Evolutionary conservation across 2,113 vertebrate genomes (phyloP).

Genomic region (Callorhinus ursinus): DNA sequence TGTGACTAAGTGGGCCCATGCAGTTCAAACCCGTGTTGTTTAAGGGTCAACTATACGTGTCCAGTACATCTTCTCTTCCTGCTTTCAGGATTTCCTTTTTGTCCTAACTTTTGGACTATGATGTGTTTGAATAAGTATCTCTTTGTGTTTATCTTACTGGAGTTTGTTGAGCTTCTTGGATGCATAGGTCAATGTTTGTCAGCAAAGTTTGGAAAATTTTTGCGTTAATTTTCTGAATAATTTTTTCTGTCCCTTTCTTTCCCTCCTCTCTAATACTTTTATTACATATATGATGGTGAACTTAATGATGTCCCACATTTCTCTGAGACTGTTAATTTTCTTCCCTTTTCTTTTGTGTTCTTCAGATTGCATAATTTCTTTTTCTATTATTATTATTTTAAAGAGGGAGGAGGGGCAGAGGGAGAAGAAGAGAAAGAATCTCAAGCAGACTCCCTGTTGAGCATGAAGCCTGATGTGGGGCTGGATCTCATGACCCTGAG

Average conservation of each 20-base stretch:
- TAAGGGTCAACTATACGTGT: neutral
- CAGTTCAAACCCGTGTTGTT: neutral
- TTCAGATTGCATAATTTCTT: neutral
- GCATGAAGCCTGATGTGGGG: neutral
- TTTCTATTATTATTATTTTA: neutral
- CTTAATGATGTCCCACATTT: neutral
- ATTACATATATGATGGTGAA: neutral
- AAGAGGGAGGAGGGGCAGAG: neutral
- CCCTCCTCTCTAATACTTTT: neutral
- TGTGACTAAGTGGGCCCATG: neutral
- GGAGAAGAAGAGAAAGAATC: neutral
- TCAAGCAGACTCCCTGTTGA: neutral
- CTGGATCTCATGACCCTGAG: neutral
- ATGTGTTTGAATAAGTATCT: neutral
- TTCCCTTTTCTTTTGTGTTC: neutral
- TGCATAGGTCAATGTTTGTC: neutral
- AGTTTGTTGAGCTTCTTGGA: neutral
- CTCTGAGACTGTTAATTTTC: neutral
- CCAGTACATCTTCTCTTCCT: neutral
- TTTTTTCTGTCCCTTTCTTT: neutral
- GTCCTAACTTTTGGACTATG: neutral
- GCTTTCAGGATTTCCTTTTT: neutral
- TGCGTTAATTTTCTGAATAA: neutral
- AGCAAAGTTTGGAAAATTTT: neutral
- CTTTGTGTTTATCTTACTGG: neutral